Evolutionary conservation across 2,113 vertebrate species (phyloP).

Genomic region (Fulica atra): DNA sequence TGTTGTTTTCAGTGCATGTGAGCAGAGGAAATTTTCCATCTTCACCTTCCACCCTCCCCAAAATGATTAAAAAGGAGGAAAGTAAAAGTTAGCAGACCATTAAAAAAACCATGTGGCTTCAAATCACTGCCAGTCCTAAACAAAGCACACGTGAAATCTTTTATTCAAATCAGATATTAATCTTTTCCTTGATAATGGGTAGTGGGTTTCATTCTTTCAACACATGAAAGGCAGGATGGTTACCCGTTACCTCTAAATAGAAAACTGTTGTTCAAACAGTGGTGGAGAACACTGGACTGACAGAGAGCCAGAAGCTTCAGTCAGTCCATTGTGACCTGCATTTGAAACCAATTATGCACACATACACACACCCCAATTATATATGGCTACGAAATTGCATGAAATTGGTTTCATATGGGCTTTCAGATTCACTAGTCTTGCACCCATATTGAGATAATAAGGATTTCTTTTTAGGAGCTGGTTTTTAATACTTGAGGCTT

Average conservation of each 20-base stretch:
- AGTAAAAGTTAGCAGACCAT: neutral
- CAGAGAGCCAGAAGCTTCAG: slow-evolving; percentile 26
- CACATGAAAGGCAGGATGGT: neutral
- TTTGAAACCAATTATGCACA: slow-evolving; percentile 71
- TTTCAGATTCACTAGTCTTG: slow-evolving; percentile 44
- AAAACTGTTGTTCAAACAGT: slow-evolving; percentile 53
- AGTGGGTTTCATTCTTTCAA: slow-evolving; percentile 35
- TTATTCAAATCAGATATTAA: slow-evolving; percentile 1
- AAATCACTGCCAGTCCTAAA: neutral
- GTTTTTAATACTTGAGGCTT: slow-evolving; percentile 50
- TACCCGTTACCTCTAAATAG: slow-evolving; percentile 32
- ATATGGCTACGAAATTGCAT: slow-evolving; percentile 56
- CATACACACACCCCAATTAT: slow-evolving; percentile 39
- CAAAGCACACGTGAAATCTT: slow-evolving; percentile 11
- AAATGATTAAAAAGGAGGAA: slow-evolving; percentile 2
- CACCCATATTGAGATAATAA: slow-evolving; percentile 74
- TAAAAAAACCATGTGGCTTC: neutral
- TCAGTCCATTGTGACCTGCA: slow-evolving; percentile 29
- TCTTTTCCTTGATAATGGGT: neutral
- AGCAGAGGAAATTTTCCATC: neutral
- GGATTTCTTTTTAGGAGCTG: slow-evolving; percentile 61
- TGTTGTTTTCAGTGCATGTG: neutral
- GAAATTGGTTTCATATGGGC: slow-evolving; percentile 75
- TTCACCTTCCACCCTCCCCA: neutral
- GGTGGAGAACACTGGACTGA: slow-evolving; percentile 7